phyloP scores from a whole-genome alignment of 2,113 vertebrate genomes.

The Nothobranchius furzeri region DNA sequence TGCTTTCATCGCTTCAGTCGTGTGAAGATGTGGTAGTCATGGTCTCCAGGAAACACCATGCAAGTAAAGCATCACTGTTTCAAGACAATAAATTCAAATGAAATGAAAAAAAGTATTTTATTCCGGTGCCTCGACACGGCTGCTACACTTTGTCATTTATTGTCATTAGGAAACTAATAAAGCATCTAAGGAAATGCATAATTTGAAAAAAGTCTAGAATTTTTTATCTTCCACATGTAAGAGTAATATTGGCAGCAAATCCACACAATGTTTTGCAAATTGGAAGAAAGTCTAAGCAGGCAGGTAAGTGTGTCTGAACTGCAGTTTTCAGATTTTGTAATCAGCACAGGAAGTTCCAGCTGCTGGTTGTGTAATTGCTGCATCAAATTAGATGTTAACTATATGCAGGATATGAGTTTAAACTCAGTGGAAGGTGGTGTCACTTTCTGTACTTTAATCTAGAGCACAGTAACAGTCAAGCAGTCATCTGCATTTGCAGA shows the following conservation, averaged over 20 bases:
- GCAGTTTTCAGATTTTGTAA: slow-evolving; percentile 19
- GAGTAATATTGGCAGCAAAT: background rate
- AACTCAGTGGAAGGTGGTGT: background rate
- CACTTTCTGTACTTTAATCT: background rate
- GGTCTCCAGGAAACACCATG: no score
- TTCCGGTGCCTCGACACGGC: no score
- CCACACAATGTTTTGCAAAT: background rate
- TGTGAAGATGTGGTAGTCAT: no score
- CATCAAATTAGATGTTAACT: slow-evolving; percentile 38
- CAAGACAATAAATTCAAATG: background rate
- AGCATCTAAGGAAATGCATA: background rate
- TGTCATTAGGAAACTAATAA: background rate
- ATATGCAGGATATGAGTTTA: slow-evolving; percentile 18
- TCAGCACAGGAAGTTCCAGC: slow-evolving; percentile 16
- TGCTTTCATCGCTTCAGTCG: no score
- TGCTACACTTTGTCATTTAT: background rate
- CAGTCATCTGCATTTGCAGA: slow-evolving; percentile 3
- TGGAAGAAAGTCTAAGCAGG: background rate
- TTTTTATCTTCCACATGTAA: fast-evolving
- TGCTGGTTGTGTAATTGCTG: slow-evolving; percentile 33
- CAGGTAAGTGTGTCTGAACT: slow-evolving; percentile 3
- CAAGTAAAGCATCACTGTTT: background rate
- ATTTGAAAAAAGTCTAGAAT: background rate
- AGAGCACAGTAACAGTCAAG: background rate
- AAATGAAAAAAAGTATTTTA: background rate